A percentile compares a stretch with the other conserved stretches of the same genome.
These are phyloP conservation scores for Cyprinodon diabolis DNA, from an alignment of 2,797 vertebrate genomes.

Conservation along the genomic window DNA sequence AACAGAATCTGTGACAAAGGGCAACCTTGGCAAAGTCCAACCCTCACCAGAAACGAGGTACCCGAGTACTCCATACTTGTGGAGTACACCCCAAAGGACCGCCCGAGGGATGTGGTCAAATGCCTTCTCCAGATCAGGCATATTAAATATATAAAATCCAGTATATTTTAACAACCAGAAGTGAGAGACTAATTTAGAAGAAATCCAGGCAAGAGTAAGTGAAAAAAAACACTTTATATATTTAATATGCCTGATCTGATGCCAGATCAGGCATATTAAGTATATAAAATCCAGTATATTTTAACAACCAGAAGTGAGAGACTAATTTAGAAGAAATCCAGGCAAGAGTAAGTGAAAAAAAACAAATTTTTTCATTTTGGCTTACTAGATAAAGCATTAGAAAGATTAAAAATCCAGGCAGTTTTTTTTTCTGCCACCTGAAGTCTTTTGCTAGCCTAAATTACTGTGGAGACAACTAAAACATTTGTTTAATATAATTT, in stretches of 20 bases:
- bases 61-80: no score
- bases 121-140: no score
- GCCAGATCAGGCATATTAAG: no score
- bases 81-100: no score
- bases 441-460: background rate
- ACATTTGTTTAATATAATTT: background rate
- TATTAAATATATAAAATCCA: slow-evolving; percentile 44
- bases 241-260: no score
- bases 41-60: no score
- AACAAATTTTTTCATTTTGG: slow-evolving; percentile 47
- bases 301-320: slow-evolving; percentile 49
- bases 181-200: slow-evolving; percentile 35
- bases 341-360: slow-evolving; percentile 37
- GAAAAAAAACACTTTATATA: no score
- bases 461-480: slow-evolving; percentile 2
- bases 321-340: slow-evolving; percentile 41
- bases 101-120: no score
- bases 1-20: no score
- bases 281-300: slow-evolving; percentile 50
- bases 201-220: slow-evolving; percentile 43
- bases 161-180: slow-evolving; percentile 50
- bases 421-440: slow-evolving; percentile 14
- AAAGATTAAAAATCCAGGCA: slow-evolving; percentile 31
- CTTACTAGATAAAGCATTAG: slow-evolving; percentile 35
- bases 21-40: no score